Conservation (phyloP, 2,888 invertebrate species). For the Panorpa germanica region DNA sequence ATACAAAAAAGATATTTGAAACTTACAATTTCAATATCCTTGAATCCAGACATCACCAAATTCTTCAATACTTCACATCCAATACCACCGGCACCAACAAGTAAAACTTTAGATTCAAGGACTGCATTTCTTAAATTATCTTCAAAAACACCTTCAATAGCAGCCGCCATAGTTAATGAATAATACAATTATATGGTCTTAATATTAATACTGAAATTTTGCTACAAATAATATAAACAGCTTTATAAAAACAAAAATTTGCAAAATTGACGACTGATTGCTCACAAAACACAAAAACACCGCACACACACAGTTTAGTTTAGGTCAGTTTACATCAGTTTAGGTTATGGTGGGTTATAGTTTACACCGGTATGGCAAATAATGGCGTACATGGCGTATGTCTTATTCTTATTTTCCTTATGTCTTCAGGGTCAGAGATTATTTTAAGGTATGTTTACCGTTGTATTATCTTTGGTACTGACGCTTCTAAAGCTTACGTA, state of each 20-base stretch:
- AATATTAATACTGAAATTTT: slow-evolving; percentile 1
- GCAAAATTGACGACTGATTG: too few relatives aligned
- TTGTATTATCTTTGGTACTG: slow-evolving; percentile 23
- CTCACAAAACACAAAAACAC: too few relatives aligned
- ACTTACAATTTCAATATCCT: slow-evolving; percentile 84
- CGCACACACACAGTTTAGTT: too few relatives aligned
- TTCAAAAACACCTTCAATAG: slow-evolving; percentile 44
- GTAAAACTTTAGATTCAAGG: slow-evolving; percentile 52
- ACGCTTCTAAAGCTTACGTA: slow-evolving; percentile 24
- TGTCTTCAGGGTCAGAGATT: background rate
- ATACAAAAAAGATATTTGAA: slow-evolving; percentile 9
- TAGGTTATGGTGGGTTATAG: too few relatives aligned
- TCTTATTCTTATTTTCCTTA: background rate
- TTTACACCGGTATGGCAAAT: too few relatives aligned
- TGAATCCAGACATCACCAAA: slow-evolving; percentile 85
- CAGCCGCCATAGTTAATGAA: slow-evolving; percentile 37
- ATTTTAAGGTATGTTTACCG: slow-evolving; percentile 5
- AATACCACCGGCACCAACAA: slow-evolving; percentile 96
- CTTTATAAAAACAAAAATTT: background rate
- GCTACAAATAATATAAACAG: background rate
- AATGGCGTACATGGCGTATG: too few relatives aligned
- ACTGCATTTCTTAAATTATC: slow-evolving; percentile 44
- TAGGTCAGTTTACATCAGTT: too few relatives aligned
- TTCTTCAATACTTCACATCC: slow-evolving; percentile 98
- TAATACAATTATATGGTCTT: background rate